Evolutionary conservation across 2,797 vertebrate species (phyloP), one percentile per base, ranked within the genome.

Genomic region (Cuniculus paca): DNA sequence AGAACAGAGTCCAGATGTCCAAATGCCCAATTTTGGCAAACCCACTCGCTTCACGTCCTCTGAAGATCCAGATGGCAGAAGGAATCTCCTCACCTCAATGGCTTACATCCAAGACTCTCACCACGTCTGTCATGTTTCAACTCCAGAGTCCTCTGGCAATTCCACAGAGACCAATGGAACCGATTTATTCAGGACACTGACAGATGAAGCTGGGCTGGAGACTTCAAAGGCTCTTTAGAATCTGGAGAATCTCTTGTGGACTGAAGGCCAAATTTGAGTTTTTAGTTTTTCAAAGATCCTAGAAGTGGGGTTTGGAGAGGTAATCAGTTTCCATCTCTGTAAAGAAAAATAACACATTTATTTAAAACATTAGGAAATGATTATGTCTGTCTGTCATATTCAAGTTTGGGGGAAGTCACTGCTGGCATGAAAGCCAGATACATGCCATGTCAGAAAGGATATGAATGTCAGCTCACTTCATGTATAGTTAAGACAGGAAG

Each of bases 391-490:
- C 81, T n/a, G 48, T 31, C 54, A 22, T 31, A 7, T 39, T 31
- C 5, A 36, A 11, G 3, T 56, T 70, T 70, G 31, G 0, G 28
- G n/a, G 54, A 86, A 45, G 88, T n/a, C 36, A 26, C 20, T 17
- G 1, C 58, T 28, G 58, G 78, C 56, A 1, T 3, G 26, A 26
- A 6, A 16, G 75, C 90, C 22, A 45, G 13, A 5, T 2, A 1
- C 20, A 50, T 0, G 60, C 13, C 26, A 16, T 0, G 0, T 31
- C 16, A 36, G 36, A 3, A 56, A 54, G 82, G 24, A 4, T 2
- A 4, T 2, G 0, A 8, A 5, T 4, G 28, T n/a, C 19, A 2
- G 17, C 5, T 9, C 22, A 14, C 84, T 22, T 10, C 1, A 19
- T 68, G 34, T 45, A 48, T 11, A 83, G 61, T 36, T 12, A 42